Conservation (phyloP, 2,113 vertebrate species). For the Scopus umbretta region DNA sequence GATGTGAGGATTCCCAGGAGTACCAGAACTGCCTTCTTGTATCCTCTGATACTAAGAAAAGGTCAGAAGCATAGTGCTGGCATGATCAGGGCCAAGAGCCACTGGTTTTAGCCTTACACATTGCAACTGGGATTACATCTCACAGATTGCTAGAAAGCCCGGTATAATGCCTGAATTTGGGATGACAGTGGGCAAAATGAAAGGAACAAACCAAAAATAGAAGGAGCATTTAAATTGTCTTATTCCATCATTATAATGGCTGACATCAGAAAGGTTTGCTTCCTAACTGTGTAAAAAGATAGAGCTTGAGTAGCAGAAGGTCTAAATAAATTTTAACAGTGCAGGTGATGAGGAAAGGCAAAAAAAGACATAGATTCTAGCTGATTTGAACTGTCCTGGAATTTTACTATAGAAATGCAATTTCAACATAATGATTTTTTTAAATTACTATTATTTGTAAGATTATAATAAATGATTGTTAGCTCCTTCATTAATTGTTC, state of each 20-base stretch:
- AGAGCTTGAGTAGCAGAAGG: neutral
- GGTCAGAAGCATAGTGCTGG: neutral
- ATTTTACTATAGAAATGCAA: neutral
- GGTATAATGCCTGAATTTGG: neutral
- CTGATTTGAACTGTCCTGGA: neutral
- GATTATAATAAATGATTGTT: neutral
- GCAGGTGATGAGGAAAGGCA: neutral
- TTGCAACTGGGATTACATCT: neutral
- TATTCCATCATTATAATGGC: neutral
- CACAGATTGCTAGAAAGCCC: neutral
- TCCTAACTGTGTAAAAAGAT: neutral
- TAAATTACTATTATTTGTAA: neutral
- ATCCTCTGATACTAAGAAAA: neutral
- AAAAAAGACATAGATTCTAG: neutral
- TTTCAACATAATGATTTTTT: neutral
- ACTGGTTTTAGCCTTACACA: neutral
- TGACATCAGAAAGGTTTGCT: neutral
- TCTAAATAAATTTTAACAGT: neutral
- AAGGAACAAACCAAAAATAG: neutral
- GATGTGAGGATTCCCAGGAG: neutral
- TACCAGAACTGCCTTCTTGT: neutral
- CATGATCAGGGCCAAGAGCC: neutral
- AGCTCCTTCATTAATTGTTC: neutral
- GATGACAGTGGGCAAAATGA: neutral
- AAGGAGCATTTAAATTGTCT: neutral